phyloP scores from a whole-genome alignment of 2,888 invertebrate genomes.

The Galeruca laticollis region DNA sequence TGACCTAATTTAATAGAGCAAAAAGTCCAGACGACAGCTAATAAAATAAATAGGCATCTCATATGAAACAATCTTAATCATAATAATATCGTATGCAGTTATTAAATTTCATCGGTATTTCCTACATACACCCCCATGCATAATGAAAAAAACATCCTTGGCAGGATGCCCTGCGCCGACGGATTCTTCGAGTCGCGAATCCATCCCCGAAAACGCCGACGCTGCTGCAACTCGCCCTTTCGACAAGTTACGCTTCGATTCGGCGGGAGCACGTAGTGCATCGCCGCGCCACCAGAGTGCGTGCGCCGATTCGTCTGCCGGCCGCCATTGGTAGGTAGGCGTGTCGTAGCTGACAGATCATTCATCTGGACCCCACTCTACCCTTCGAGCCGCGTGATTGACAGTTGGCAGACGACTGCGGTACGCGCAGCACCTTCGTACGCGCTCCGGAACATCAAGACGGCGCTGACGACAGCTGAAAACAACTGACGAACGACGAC shows the following conservation, averaged over 20 bases:
- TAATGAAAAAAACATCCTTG: slow-evolving; percentile 11
- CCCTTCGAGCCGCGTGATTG: slow-evolving; percentile 71
- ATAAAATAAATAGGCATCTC: slow-evolving; percentile 5
- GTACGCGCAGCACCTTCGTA: slow-evolving; percentile 73
- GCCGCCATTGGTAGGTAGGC: slow-evolving; percentile 66
- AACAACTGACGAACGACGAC: slow-evolving; percentile 50
- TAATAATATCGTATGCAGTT: slow-evolving; percentile 14
- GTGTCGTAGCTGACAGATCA: slow-evolving; percentile 65
- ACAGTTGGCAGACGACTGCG: slow-evolving; percentile 77
- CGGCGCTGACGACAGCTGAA: slow-evolving; percentile 52
- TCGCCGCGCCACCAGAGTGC: slow-evolving; percentile 60
- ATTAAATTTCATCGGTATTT: slow-evolving; percentile 21
- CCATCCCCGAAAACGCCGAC: slow-evolving; percentile 31
- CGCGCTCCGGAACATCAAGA: slow-evolving; percentile 62
- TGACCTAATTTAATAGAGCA: slow-evolving; percentile 8
- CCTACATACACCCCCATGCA: slow-evolving; percentile 7
- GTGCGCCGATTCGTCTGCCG: slow-evolving; percentile 67
- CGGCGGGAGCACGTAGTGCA: slow-evolving; percentile 53
- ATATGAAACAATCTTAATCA: slow-evolving; percentile 9
- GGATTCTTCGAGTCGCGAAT: background rate
- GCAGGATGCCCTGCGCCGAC: slow-evolving; percentile 8
- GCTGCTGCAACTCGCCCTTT: slow-evolving; percentile 47
- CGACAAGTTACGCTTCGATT: slow-evolving; percentile 61
- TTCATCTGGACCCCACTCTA: slow-evolving; percentile 71
- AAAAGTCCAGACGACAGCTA: background rate